phyloP scores from a whole-genome alignment of 2,797 vertebrate genomes.

The Lacerta viridis region DNA sequence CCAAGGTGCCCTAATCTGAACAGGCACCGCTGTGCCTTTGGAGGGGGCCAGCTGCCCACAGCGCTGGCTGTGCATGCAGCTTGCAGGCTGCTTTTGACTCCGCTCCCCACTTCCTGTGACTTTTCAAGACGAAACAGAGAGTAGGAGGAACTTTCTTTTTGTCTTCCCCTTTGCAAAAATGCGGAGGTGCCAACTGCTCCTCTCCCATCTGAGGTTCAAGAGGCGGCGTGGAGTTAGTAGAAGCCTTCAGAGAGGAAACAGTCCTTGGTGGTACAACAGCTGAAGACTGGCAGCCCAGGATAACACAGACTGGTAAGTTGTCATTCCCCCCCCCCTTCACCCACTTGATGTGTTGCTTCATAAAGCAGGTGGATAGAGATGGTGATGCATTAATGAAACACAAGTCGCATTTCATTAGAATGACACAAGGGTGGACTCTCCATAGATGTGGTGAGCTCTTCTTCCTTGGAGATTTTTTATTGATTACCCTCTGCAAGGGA shows the following conservation, averaged over 20 bases:
- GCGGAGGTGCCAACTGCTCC: neutral
- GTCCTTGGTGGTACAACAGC: neutral
- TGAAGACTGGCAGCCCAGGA: neutral
- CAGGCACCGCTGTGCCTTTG: neutral
- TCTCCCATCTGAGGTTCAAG: neutral
- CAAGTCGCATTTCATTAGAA: neutral
- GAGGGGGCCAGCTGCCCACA: neutral
- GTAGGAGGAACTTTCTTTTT: neutral
- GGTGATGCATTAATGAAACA: neutral
- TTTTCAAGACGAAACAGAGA: constrained; percentile 15
- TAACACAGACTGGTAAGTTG: neutral
- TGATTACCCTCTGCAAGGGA: no score
- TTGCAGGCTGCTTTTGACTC: neutral
- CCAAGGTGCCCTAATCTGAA: no score
- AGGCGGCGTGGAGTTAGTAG: no score
- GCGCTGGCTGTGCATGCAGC: neutral
- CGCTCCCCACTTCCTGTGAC: constrained; percentile 61
- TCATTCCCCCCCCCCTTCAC: neutral
- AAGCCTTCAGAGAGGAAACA: neutral
- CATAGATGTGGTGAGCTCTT: no score
- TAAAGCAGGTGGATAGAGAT: no score
- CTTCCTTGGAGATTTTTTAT: no score
- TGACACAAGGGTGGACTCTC: neutral
- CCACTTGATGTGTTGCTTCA: no score
- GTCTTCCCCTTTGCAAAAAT: neutral